Conservation (phyloP, 2,113 vertebrate genomes). For the Xiphophorus maculatus region DNA sequence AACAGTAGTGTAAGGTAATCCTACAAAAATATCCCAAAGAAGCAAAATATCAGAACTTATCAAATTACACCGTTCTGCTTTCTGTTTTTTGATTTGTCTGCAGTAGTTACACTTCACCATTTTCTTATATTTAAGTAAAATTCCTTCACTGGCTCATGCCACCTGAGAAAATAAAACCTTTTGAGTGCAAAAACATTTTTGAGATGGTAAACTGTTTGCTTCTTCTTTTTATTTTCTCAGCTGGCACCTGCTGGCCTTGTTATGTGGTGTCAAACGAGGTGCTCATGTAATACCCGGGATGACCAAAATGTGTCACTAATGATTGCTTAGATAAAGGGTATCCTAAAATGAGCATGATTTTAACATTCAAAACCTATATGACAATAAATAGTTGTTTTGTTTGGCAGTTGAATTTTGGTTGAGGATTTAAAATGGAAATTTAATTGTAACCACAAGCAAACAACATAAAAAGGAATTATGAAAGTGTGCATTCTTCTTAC, state of each 20-base stretch:
- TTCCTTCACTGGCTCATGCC: background rate
- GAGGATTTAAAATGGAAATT: background rate
- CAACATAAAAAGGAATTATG: background rate
- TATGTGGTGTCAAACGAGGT: background rate
- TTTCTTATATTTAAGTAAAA: background rate
- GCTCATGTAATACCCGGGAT: background rate
- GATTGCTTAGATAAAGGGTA: background rate
- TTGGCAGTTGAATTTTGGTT: background rate
- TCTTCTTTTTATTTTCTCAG: conserved; percentile 5
- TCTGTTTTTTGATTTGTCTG: background rate
- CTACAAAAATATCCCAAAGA: too few species aligned
- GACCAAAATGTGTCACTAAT: background rate
- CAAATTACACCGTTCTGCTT: background rate
- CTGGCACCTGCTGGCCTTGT: background rate
- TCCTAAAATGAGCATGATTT: background rate
- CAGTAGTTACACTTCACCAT: background rate
- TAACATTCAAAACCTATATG: background rate
- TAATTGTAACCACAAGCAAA: background rate
- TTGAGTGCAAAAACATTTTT: background rate
- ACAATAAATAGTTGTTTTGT: background rate
- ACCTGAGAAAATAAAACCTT: background rate
- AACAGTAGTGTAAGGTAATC: background rate
- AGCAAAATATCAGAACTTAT: background rate
- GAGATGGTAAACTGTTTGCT: background rate
- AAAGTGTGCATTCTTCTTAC: background rate